Percentiles rank a stretch among this genome's conserved stretches.
Conservation (phyloP, 2,113 vertebrate species). For the Mesembrinibis cayennensis region DNA sequence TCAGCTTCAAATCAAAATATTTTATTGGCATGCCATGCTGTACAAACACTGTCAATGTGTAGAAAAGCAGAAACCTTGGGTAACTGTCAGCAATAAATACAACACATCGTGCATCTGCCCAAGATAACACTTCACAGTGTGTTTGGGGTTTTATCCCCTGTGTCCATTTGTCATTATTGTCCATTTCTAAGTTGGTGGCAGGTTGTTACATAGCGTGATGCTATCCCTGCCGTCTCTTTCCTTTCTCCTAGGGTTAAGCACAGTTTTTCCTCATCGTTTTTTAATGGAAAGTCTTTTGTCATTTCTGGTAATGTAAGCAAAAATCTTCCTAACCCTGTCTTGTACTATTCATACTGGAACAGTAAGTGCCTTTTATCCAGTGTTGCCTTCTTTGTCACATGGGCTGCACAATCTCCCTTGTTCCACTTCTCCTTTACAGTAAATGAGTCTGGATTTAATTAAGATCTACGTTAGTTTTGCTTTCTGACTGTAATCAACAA, state of each 20-base stretch:
- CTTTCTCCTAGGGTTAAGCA: slow-evolving; percentile 70
- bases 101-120: slow-evolving; percentile 26
- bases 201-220: slow-evolving; percentile 70
- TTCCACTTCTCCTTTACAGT: not conserved
- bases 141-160: slow-evolving; percentile 55
- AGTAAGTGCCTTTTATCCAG: not conserved
- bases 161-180: slow-evolving; percentile 75
- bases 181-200: slow-evolving; percentile 62
- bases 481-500: not conserved
- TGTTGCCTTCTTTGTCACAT: not conserved
- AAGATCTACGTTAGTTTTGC: not conserved
- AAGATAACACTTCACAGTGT: slow-evolving; percentile 51
- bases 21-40: not conserved
- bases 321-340: slow-evolving; percentile 43
- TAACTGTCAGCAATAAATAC: slow-evolving; percentile 34
- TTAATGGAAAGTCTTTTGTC: slow-evolving; percentile 72
- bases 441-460: not conserved
- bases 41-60: not conserved
- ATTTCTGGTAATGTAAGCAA: slow-evolving; percentile 62
- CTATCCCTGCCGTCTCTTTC: slow-evolving; percentile 66
- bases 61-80: slow-evolving; percentile 39
- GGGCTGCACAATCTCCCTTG: not conserved
- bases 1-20: slow-evolving; percentile 45
- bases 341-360: slow-evolving; percentile 12
- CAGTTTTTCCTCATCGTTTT: slow-evolving; percentile 68